Conservation (phyloP, 2,888 invertebrate genomes). For the Drosophila sordidapex region DNA sequence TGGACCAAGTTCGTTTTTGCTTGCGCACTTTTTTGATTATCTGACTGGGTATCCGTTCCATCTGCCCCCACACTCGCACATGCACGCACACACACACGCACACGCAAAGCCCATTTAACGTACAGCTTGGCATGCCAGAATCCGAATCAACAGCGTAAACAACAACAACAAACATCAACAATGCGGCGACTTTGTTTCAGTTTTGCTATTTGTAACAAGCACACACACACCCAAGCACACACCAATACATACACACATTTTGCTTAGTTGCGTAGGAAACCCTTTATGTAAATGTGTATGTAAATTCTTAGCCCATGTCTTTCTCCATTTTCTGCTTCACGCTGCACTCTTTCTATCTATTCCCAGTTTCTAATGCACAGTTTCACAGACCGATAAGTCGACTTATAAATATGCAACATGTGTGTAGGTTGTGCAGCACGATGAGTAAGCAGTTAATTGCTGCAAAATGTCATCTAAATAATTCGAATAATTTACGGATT, state of each 20-base stretch:
- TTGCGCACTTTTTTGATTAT: constrained; percentile 21
- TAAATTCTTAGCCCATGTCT: constrained; percentile 25
- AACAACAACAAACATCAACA: constrained; percentile 41
- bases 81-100: constrained; percentile 17
- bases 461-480: constrained; percentile 34
- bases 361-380: constrained; percentile 33
- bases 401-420: constrained; percentile 65
- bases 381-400: constrained; percentile 49
- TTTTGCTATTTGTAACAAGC: constrained; percentile 12
- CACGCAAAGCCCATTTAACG: constrained; percentile 58
- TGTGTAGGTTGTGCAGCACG: not conserved
- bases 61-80: constrained; percentile 41
- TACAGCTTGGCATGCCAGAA: constrained; percentile 42
- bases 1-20: not conserved
- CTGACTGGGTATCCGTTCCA: constrained; percentile 46
- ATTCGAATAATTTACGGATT: constrained; percentile 35
- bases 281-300: constrained; percentile 9
- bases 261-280: not conserved
- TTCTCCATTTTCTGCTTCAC: constrained; percentile 14
- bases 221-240: no score
- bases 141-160: constrained; percentile 31
- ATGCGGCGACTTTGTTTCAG: constrained; percentile 48
- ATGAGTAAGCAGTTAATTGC: constrained; percentile 55
- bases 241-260: not conserved
- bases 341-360: constrained; percentile 7